Conservation (phyloP, 2,113 vertebrate genomes). For the Dicaeum eximium region DNA sequence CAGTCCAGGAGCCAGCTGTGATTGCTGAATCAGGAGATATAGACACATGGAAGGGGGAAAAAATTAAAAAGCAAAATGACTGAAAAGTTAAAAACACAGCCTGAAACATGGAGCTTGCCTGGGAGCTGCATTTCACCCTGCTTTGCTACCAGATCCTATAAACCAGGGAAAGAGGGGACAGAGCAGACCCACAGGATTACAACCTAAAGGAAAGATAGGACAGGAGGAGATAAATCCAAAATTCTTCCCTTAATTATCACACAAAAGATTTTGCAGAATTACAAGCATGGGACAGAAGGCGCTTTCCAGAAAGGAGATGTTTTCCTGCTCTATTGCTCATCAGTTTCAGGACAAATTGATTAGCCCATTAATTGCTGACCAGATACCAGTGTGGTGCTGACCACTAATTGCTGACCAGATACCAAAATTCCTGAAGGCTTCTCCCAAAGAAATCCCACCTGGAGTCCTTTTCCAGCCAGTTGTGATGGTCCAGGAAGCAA, state of each 20-base stretch:
- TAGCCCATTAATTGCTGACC: neutral
- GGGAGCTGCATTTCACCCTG: neutral
- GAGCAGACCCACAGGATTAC: neutral
- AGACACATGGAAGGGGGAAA: neutral
- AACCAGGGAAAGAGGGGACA: neutral
- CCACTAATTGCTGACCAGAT: neutral
- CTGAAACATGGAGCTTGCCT: neutral
- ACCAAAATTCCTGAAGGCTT: neutral
- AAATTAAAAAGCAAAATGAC: neutral
- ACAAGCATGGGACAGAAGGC: neutral
- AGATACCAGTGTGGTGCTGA: neutral
- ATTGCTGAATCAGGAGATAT: neutral
- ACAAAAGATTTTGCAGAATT: neutral
- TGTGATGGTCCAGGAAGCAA: neutral
- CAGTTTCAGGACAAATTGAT: neutral
- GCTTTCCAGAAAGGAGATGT: neutral
- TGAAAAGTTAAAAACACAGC: neutral
- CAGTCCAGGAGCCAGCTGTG: neutral
- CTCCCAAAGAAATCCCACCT: neutral
- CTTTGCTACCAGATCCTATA: neutral
- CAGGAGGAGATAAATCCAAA: neutral
- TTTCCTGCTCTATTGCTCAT: neutral
- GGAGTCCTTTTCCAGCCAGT: accelerated
- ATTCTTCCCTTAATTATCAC: neutral
- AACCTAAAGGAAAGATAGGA: neutral